These are phyloP conservation scores for Phalera bucephala DNA, from an alignment of 2,888 invertebrate species.

Conservation along the genomic window DNA sequence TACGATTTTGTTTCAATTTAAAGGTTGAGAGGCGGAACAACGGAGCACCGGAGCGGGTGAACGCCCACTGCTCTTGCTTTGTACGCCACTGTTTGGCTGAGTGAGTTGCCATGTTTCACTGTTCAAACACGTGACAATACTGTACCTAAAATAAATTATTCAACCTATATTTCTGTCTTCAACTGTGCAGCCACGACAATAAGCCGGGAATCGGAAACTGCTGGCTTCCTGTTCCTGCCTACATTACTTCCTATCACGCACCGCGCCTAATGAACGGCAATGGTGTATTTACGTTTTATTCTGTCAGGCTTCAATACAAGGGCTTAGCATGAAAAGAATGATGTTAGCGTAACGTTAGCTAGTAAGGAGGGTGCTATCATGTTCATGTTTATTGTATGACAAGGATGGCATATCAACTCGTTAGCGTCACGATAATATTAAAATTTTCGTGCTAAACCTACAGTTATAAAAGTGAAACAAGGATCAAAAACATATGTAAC, in stretches of 20 bases:
- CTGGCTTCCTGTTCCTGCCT: conserved; percentile 5
- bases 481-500: no score
- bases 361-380: no score
- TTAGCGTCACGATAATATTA: no score
- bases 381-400: no score
- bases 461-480: no score
- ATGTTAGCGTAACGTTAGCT: no score
- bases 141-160: conserved; percentile 43
- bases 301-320: no score
- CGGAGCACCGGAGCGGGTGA: conserved; percentile 61
- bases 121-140: conserved; percentile 36
- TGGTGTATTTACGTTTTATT: background rate
- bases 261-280: background rate
- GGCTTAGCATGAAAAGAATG: no score
- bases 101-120: conserved; percentile 45
- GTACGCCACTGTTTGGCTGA: conserved; percentile 59
- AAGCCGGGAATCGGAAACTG: conserved; percentile 14
- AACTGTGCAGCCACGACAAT: conserved; percentile 20
- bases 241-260: background rate
- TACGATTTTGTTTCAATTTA: conserved; percentile 70
- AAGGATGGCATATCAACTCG: no score
- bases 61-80: conserved; percentile 63
- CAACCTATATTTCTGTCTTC: conserved; percentile 32
- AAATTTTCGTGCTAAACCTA: no score
- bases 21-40: conserved; percentile 66